These are phyloP conservation scores for Hypotaenidia okinawae DNA, from an alignment of 2,797 vertebrate genomes.

Conservation along the genomic window DNA sequence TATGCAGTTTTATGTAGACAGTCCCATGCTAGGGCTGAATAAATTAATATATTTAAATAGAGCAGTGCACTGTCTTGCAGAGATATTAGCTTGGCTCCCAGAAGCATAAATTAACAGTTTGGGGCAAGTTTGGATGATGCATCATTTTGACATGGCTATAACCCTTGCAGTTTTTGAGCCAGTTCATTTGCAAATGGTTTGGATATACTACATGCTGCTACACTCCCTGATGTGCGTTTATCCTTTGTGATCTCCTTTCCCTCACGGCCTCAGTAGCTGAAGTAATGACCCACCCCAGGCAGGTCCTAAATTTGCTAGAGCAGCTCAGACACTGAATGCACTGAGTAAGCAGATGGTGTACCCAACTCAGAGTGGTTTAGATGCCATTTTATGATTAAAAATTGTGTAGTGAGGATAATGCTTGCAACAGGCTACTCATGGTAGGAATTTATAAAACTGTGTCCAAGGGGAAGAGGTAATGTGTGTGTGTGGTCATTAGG, in stretches of 20 bases:
- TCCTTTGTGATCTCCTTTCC: slow-evolving; percentile 10
- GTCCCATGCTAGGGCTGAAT: neutral
- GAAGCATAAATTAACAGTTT: slow-evolving; percentile 21
- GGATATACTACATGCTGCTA: neutral
- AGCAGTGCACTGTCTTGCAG: neutral
- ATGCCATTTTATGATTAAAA: slow-evolving; percentile 37
- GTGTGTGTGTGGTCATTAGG: neutral
- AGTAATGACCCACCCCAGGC: slow-evolving; percentile 26
- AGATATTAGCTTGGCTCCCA: neutral
- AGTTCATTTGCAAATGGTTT: neutral
- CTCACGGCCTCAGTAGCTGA: neutral
- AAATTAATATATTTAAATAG: neutral
- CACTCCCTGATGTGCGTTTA: slow-evolving; percentile 10
- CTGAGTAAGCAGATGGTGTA: neutral
- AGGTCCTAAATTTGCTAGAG: slow-evolving; percentile 1
- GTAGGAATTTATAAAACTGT: neutral
- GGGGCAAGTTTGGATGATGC: neutral
- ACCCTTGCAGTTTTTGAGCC: neutral
- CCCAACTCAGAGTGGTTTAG: neutral
- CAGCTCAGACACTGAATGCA: neutral
- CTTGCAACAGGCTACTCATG: neutral
- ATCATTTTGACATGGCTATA: neutral
- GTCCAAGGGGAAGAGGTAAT: neutral
- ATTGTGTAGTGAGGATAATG: neutral
- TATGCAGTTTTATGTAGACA: neutral